These are phyloP conservation scores for Drosophila elegans DNA, from an alignment of 1,140 invertebrate species.

Conservation along the genomic window DNA sequence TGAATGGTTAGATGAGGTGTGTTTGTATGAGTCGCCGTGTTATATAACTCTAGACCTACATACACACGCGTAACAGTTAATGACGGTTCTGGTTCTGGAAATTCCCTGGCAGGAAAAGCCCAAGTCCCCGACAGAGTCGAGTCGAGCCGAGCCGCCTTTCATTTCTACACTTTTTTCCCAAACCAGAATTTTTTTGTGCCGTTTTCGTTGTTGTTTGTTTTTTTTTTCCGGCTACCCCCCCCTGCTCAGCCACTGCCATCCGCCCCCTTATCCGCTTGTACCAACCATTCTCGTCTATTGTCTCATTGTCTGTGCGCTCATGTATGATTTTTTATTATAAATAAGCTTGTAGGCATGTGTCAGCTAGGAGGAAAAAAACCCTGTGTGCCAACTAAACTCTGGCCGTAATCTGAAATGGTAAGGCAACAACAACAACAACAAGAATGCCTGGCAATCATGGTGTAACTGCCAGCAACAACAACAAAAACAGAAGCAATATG, in stretches of 20 bases:
- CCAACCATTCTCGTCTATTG: slow-evolving; percentile 55
- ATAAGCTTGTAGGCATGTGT: slow-evolving; percentile 81
- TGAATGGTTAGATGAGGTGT: slow-evolving; percentile 80
- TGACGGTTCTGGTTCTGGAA: slow-evolving; percentile 61
- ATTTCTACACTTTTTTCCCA: slow-evolving; percentile 41
- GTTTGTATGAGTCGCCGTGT: slow-evolving; percentile 37
- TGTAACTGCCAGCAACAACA: slow-evolving; percentile 36
- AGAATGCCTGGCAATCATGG: slow-evolving; percentile 54
- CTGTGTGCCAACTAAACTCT: slow-evolving; percentile 74
- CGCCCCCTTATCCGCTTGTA: slow-evolving; percentile 25
- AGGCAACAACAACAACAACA: slow-evolving; percentile 35
- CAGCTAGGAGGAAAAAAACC: slow-evolving; percentile 33
- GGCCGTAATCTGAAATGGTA: slow-evolving; percentile 76
- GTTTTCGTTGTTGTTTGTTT: slow-evolving; percentile 53
- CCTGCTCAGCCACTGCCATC: neutral
- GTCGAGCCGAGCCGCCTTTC: slow-evolving; percentile 26
- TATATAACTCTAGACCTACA: slow-evolving; percentile 34
- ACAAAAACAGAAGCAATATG: slow-evolving; percentile 20
- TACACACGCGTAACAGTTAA: slow-evolving; percentile 53
- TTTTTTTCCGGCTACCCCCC: slow-evolving; percentile 28
- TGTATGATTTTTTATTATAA: slow-evolving; percentile 83
- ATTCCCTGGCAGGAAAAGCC: slow-evolving; percentile 51
- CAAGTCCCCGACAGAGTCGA: slow-evolving; percentile 34
- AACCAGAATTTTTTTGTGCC: slow-evolving; percentile 24
- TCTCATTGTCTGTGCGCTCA: slow-evolving; percentile 78